Base-by-base conservation (phyloP, 2,113 vertebrate species). In the Columba janthina region DNA sequence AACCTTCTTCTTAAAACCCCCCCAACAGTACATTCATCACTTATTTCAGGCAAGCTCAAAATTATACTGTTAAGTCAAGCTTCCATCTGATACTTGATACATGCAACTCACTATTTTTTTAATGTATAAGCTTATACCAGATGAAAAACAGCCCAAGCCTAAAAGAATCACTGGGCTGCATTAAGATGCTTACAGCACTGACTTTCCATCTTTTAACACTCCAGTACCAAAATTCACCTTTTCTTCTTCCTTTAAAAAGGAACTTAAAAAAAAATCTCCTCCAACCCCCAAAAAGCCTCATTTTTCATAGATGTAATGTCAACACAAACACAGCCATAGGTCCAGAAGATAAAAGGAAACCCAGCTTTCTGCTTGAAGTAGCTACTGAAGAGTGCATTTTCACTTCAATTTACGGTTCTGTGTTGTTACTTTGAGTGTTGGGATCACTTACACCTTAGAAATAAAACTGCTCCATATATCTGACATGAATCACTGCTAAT, bases 1-100 rank as follows among this genome's bases (percentile, higher is more conserved):
- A 54, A 89, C 12, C 12, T 25, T 53, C 32, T 82, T 34, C 13
- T 92, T 15, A 58, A 18, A 22, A 16, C 4, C 16, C 11, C 29
- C 51, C 72, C 22, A 70, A 38, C 29, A 93, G 40, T 20, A 81
- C 11, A 40, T 79, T 70, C 38, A 78, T 17, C 19, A 69, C 10
- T 85, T 90, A 75, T 65, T 92, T 67, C 60, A 78, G 29, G 48
- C 56, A 94, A 94, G 12, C 51, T 96, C 61, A 58, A 85, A 87
- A 60, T 64, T 28, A 38, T 10, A 65, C 46, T 86, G 54, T 38
- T 58, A 29, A 65, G 34, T 34, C 44, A 90, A 54, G 25, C 57
- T 78, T 74, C 78, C 61, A 28, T 40, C 44, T 71, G 58, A 25
- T 51, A 42, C 69, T 54, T 65, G 56, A 58, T n/a, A 70, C 34